Base-by-base conservation (phyloP, 2,113 vertebrate genomes). In the Nicator chloris region DNA sequence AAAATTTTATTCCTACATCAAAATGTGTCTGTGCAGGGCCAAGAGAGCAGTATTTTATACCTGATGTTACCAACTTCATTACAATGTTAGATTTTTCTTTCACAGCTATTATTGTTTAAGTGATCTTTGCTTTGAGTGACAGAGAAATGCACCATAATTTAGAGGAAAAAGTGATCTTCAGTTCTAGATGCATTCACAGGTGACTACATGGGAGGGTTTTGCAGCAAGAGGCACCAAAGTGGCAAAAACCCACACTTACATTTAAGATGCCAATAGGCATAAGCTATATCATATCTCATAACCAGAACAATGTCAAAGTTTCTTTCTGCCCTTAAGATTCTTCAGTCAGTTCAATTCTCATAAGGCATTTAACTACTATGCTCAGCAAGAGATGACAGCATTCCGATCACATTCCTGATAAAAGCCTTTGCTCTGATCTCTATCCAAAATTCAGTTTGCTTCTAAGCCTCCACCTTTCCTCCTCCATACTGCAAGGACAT, bases 201-300 rank as follows among this genome's bases (percentile, higher is more conserved):
- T 5, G 2, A 56, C 30, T 24, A 4, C 0, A 0, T 6, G 6
- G 26, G 33, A 19, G 5, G 28, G 6, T 45, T 75, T 63, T 50
- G 44, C 51, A 82, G 31, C 37, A 90, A 53, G 50, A 66, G 16
- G 45, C 24, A 83, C 49, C n/a, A 86, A 80, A 60, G 53, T 7
- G 4, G 24, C 35, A 73, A n/a, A 90, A 82, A 51, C 17, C 9
- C 31, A 18, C 9, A 11, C 4, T 47, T 31, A 31, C 2, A 1
- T 35, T 72, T 13, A 54, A 92, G 20, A 76, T 8, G 3, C 16
- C 24, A 76, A 76, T n/a, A 56, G 33, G 27, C n/a, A n/a, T n/a
- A n/a, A n/a, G n/a, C n/a, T n/a, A n/a, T n/a, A n/a, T n/a, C n/a
- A n/a, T n/a, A 66, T 39, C n/a, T 27, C 51, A 39, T 47, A 39